Percentiles rank a stretch among this genome's conserved stretches.
phyloP scores from a whole-genome alignment of 2,113 vertebrate species.

The Colistium nudipinnis region DNA sequence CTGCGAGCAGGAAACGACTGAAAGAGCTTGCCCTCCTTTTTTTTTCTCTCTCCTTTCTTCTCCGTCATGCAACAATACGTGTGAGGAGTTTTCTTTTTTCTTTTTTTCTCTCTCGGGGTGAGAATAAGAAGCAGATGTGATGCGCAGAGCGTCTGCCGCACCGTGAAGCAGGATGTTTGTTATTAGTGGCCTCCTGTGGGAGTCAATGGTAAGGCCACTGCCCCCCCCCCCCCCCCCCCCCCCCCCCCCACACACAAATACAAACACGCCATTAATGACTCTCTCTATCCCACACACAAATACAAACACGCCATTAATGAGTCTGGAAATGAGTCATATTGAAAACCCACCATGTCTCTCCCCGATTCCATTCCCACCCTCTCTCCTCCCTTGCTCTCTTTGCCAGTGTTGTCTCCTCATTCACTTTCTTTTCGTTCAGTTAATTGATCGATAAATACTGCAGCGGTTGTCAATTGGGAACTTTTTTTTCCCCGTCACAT shows the following conservation, averaged over 20 bases:
- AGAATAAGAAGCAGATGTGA: constrained; percentile 50
- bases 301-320: constrained; percentile 32
- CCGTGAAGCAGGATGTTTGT: constrained; percentile 66
- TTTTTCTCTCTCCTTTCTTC: background rate
- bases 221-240: constrained; percentile 21
- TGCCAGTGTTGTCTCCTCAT: constrained; percentile 16
- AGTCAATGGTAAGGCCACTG: constrained; percentile 31
- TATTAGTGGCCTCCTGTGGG: constrained; percentile 60
- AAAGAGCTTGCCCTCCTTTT: background rate
- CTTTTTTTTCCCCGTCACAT: background rate
- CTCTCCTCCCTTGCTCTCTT: background rate
- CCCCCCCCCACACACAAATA: background rate
- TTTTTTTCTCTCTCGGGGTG: background rate
- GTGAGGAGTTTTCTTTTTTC: constrained; percentile 2
- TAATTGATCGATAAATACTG: background rate
- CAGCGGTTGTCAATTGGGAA: background rate
- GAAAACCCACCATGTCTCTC: background rate
- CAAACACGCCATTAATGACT: background rate
- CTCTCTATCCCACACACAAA: background rate
- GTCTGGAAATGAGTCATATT: constrained; percentile 46
- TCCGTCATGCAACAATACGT: background rate
- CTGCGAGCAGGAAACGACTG: background rate
- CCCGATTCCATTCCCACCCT: background rate
- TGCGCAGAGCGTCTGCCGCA: constrained; percentile 33
- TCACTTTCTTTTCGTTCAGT: constrained; percentile 12